phyloP scores from a whole-genome alignment of 2,113 vertebrate genomes.

The Stegastes partitus region DNA sequence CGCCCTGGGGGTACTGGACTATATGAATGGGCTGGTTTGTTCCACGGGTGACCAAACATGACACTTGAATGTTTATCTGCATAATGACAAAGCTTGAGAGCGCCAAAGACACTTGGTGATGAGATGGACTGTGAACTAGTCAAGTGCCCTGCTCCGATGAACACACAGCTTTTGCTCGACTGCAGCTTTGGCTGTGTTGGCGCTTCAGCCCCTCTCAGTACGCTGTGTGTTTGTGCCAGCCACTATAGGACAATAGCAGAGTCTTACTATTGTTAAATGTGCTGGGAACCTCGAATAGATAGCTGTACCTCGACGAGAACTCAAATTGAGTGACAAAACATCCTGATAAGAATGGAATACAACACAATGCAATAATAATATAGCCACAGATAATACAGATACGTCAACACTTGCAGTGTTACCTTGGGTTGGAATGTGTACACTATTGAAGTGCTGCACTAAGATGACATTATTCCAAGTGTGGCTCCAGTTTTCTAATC shows the following conservation, averaged over 20 bases:
- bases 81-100: slow-evolving; percentile 61
- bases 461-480: too few species aligned
- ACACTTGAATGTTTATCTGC: slow-evolving; percentile 64
- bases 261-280: slow-evolving; percentile 35
- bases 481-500: too few species aligned
- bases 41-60: slow-evolving; percentile 73
- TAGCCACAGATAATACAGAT: too few species aligned
- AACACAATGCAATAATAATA: too few species aligned
- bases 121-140: slow-evolving; percentile 70
- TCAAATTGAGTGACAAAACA: neutral
- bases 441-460: too few species aligned
- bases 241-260: slow-evolving; percentile 16
- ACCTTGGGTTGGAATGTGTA: too few species aligned
- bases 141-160: slow-evolving; percentile 56
- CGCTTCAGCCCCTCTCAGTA: slow-evolving; percentile 30
- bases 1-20: slow-evolving; percentile 46
- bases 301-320: neutral
- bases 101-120: slow-evolving; percentile 62
- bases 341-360: neutral
- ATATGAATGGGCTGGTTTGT: slow-evolving; percentile 69
- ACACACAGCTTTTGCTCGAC: slow-evolving; percentile 49
- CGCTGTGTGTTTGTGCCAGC: slow-evolving; percentile 14
- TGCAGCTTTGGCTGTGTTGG: slow-evolving; percentile 12
- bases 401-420: too few species aligned
- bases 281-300: slow-evolving; percentile 45